Evolutionary conservation across 37 sponge, comb jelly and placozoan genomes (phyloP).

Genomic region (Chondrosia reniformis): DNA sequence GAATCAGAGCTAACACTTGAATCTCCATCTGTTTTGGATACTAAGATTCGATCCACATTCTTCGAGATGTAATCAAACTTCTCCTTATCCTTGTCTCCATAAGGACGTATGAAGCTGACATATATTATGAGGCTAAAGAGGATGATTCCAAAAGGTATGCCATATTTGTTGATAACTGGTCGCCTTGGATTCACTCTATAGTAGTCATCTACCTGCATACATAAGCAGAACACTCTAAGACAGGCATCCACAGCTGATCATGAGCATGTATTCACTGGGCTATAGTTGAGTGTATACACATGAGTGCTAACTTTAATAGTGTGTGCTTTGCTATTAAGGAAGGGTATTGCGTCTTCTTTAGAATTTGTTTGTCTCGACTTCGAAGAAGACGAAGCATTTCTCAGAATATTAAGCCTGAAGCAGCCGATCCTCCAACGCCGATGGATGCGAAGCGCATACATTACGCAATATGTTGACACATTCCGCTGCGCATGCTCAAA

Average conservation of each 20-base stretch:
- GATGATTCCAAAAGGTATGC: conserved; percentile 34
- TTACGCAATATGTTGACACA: no score
- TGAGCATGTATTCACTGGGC: not conserved
- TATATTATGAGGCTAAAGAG: conserved; percentile 28
- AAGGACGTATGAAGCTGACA: conserved; percentile 29
- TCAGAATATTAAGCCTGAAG: no score
- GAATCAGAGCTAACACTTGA: no score
- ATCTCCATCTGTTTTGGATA: no score
- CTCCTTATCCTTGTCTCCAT: conserved; percentile 19
- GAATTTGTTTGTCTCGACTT: no score
- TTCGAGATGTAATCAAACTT: not conserved
- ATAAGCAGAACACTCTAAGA: not conserved
- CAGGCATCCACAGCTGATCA: no score
- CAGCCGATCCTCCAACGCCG: no score
- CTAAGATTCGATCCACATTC: no score
- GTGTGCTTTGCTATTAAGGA: conserved; percentile 39
- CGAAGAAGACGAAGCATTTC: no score
- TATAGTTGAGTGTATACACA: not conserved
- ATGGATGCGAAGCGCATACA: no score
- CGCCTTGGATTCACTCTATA: not conserved
- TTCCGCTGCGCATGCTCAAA: conserved; percentile 13
- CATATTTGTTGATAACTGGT: conserved; percentile 6
- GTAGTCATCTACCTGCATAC: not conserved
- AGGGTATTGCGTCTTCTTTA: conserved; percentile 33
- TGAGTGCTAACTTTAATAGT: conserved; percentile 21